phyloP scores from a whole-genome alignment of 2,888 invertebrate species.

The Meteorus cinctellus region DNA sequence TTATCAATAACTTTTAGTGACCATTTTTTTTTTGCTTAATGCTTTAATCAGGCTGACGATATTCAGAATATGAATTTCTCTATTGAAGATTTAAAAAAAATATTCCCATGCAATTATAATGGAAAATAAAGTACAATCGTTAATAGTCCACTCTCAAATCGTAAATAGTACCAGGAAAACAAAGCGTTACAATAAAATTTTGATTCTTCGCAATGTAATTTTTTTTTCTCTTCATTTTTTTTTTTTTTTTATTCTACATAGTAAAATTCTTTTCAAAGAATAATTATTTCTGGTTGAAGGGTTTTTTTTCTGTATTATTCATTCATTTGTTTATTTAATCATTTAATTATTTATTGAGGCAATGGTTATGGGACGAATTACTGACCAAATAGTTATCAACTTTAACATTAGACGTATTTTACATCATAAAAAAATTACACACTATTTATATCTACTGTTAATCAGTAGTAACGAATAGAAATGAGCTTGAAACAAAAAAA shows the following conservation, averaged over 20 bases:
- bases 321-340: not conserved
- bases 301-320: not conserved
- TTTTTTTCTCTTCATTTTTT: constrained; percentile 17
- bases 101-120: not conserved
- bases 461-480: constrained; percentile 41
- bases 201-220: constrained; percentile 6
- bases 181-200: not conserved
- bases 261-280: constrained; percentile 3
- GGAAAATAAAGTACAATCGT: not conserved
- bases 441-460: constrained; percentile 11
- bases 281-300: constrained; percentile 57
- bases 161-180: not conserved
- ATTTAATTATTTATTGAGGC: constrained; percentile 50
- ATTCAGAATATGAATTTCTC: not conserved
- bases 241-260: not conserved
- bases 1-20: constrained; percentile 6
- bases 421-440: not conserved
- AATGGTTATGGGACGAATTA: constrained; percentile 60
- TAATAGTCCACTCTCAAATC: not conserved
- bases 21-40: not conserved
- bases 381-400: constrained; percentile 52
- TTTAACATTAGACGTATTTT: constrained; percentile 47
- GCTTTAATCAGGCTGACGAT: not conserved
- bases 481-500: constrained; percentile 33
- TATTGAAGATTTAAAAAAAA: not conserved